phyloP scores from a whole-genome alignment of 2,888 invertebrate genomes.

The Ceriagrion tenellum region DNA sequence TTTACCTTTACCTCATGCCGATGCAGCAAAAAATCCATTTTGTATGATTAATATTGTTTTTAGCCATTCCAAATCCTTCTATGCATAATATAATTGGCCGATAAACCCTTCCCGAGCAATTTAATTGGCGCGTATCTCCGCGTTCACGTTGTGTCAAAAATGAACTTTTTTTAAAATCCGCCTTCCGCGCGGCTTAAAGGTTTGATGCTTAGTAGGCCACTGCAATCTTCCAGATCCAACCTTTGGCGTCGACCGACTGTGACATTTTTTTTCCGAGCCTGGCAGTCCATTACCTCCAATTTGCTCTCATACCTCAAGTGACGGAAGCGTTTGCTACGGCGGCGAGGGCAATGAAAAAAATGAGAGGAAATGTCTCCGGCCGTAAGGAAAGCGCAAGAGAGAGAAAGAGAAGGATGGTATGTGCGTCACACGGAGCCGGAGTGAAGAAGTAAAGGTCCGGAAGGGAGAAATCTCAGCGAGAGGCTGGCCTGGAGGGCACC shows the following conservation, averaged over 20 bases:
- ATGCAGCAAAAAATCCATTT: too few relatives aligned
- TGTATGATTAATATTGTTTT: too few relatives aligned
- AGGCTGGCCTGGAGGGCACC: too few relatives aligned
- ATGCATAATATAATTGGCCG: background rate
- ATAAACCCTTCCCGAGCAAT: background rate
- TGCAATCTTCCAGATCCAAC: background rate
- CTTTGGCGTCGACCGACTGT: background rate
- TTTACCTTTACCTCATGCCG: too few relatives aligned
- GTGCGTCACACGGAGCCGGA: background rate
- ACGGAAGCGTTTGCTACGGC: background rate
- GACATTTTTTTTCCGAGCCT: background rate
- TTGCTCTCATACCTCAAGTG: background rate
- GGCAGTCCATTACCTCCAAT: constrained; percentile 2
- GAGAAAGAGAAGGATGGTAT: background rate
- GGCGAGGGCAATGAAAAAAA: background rate
- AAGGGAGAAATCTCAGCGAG: background rate
- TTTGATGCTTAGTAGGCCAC: background rate
- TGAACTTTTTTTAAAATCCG: background rate
- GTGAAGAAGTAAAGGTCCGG: background rate
- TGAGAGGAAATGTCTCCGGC: background rate
- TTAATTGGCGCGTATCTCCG: background rate
- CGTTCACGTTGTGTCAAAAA: background rate
- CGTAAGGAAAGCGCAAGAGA: background rate
- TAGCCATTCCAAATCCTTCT: too few relatives aligned
- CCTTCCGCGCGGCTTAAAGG: background rate